A percentile compares a stretch with the other conserved stretches of the same genome.
phyloP scores from a whole-genome alignment of 2,888 invertebrate genomes.

The Melieria picta region DNA sequence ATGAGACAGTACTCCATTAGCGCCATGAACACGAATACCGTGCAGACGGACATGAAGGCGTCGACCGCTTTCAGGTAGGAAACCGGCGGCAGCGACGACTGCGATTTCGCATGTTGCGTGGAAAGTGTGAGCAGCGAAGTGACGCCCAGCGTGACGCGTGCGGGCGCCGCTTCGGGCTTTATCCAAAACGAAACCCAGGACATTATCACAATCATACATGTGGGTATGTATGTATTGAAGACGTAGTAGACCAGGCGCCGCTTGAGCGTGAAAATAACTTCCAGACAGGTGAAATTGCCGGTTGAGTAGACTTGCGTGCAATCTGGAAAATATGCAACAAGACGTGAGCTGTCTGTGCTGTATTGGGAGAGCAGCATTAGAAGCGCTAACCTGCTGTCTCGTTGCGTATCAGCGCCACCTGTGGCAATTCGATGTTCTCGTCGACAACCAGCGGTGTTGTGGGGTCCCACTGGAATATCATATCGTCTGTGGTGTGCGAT shows the following conservation, averaged over 20 bases:
- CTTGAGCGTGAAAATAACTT: conserved; percentile 89
- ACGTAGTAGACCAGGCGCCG: conserved; percentile 90
- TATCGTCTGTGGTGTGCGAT: conserved; percentile 88
- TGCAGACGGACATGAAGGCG: conserved; percentile 93
- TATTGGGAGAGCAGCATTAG: too few relatives aligned
- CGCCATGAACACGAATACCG: conserved; percentile 92
- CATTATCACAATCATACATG: conserved; percentile 94
- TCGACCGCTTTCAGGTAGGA: conserved; percentile 94
- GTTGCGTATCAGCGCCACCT: conserved; percentile 86
- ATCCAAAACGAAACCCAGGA: conserved; percentile 98
- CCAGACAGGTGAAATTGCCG: conserved; percentile 89
- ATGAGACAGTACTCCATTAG: conserved; percentile 93
- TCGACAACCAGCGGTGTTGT: conserved; percentile 88
- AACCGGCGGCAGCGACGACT: conserved; percentile 91
- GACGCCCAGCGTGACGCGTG: conserved; percentile 90
- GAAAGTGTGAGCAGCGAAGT: conserved; percentile 89
- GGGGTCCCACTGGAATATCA: conserved; percentile 90
- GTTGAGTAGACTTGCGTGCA: conserved; percentile 78
- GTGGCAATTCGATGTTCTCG: conserved; percentile 88
- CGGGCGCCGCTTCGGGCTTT: conserved; percentile 93
- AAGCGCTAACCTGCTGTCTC: conserved; percentile 69
- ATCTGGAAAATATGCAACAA: conserved; percentile 68
- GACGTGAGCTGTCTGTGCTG: too few relatives aligned
- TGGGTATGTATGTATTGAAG: conserved; percentile 94
- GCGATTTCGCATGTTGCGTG: conserved; percentile 93